Evolutionary conservation across 2,797 vertebrate genomes (phyloP), one percentile per base, ranked within the genome.

Genomic region (Sus cebifrons): DNA sequence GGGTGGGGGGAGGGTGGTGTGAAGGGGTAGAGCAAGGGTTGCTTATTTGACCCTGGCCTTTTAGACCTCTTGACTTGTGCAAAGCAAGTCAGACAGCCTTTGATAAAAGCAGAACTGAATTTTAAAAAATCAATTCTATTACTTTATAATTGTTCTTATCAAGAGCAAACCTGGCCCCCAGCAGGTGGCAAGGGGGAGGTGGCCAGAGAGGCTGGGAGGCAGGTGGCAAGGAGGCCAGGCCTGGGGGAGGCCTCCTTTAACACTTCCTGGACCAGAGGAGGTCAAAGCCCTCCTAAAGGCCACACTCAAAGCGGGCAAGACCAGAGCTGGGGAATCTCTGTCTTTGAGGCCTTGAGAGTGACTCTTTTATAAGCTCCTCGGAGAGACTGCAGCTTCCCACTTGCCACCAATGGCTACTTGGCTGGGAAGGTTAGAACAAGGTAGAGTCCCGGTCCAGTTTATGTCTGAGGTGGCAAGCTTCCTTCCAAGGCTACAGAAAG

Each of bases 1-100:
- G 8, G 36, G 4, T 3, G 20, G 13, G 20, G 27, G 16, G 27
- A 25, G 40, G 18, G 54, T 0, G 3, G 44, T 5, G 2, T 29
- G 20, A 29, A 44, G 70, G 56, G 25, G 14, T 27, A 7, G 67
- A 44, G 20, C 58, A 27, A 36, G 74, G 25, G 18, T 3, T 16
- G 36, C 40, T 32, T 4, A 29, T 44, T 21, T 54, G 36, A 58
- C 58, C 67, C 5, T 21, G 36, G 52, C 18, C 23, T 62, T 84
- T 12, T 2, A 3, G 65, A 62, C 32, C 36, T 68, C 64, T 32
- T 29, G 67, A 56, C 44, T 67, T 40, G 27, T 32, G 27, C 36
- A 64, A 60, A 32, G 40, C 58, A 27, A 74, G 49, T 78, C 64
- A 71, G 1, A 14, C 1, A 36, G 23, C 10, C 78, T 70, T 17